Percentiles rank a stretch among this genome's conserved stretches.
phyloP scores from a whole-genome alignment of 2,888 invertebrate genomes.

The Entomobrya proxima region DNA sequence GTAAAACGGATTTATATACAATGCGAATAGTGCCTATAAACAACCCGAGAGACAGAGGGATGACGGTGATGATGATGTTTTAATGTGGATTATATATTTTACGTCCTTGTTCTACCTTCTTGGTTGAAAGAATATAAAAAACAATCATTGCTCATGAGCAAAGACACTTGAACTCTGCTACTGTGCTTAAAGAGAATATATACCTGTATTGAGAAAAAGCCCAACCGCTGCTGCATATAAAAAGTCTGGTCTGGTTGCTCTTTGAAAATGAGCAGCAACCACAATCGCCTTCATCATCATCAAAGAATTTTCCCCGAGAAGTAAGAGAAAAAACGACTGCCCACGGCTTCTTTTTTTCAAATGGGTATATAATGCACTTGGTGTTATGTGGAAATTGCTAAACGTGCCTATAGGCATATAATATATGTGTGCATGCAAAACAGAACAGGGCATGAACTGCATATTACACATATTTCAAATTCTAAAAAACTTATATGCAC shows the following conservation, averaged over 20 bases:
- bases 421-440: neutral
- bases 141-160: conserved; percentile 62
- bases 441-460: conserved; percentile 32
- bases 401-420: neutral
- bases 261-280: neutral
- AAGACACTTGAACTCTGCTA: conserved; percentile 62
- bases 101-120: conserved; percentile 4
- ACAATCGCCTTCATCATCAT: neutral
- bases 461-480: neutral
- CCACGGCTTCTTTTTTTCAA: conserved; percentile 34
- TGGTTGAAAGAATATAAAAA: neutral
- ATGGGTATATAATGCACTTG: conserved; percentile 9
- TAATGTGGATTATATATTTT: conserved; percentile 46
- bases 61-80: conserved; percentile 49
- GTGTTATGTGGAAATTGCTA: neutral
- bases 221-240: no score
- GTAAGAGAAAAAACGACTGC: conserved; percentile 35
- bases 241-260: neutral
- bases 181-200: conserved; percentile 29
- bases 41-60: conserved; percentile 26
- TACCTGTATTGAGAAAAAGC: neutral
- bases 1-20: no score
- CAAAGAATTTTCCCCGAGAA: conserved; percentile 40
- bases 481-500: neutral
- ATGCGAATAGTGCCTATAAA: neutral